These are phyloP conservation scores for Drosophila mayaguana DNA, from an alignment of 2,888 invertebrate species.

Conservation along the genomic window DNA sequence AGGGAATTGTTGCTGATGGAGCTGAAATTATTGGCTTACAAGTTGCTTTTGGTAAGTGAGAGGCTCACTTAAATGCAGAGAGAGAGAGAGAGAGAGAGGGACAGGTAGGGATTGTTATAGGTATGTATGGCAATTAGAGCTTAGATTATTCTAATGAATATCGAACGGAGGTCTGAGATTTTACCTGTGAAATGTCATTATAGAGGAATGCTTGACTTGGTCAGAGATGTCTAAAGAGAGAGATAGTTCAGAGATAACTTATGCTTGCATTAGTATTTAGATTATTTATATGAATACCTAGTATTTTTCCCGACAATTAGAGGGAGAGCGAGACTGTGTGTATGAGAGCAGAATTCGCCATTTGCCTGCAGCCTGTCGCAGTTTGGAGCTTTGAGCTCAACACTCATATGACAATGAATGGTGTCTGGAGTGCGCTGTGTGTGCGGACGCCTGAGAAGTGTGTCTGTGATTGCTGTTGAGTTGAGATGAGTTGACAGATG, in stretches of 20 bases:
- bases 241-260: not conserved
- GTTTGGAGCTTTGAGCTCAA: conserved; percentile 16
- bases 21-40: conserved; percentile 50
- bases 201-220: not conserved
- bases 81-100: not conserved
- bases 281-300: not conserved
- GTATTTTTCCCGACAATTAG: not conserved
- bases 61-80: no score
- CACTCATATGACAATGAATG: conserved; percentile 56
- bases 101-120: not conserved
- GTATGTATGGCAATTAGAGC: not conserved
- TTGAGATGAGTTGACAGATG: conserved; percentile 55
- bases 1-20: conserved; percentile 23
- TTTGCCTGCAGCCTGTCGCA: conserved; percentile 57
- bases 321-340: conserved; percentile 2
- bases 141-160: conserved; percentile 6
- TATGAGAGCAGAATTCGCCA: conserved; percentile 32
- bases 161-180: not conserved
- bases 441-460: conserved; percentile 47
- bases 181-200: not conserved
- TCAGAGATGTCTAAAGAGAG: not conserved
- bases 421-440: conserved; percentile 42
- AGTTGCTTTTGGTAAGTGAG: conserved; percentile 8
- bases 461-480: conserved; percentile 76
- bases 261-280: not conserved